Evolutionary conservation across 2,888 invertebrate genomes (phyloP).

Genomic region (Plusia festucae): DNA sequence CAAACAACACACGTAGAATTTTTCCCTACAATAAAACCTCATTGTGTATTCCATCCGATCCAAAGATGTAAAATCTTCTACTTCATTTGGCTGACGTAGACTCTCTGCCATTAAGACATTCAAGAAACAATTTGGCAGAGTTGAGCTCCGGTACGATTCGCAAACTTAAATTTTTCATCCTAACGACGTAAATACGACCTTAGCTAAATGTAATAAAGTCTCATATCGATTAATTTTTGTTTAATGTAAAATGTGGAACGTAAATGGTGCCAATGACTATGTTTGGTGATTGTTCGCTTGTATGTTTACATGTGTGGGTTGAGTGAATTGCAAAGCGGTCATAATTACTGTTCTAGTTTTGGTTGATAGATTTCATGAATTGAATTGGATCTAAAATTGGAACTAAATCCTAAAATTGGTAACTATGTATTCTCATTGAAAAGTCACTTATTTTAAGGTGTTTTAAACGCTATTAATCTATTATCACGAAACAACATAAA

Average conservation of each 20-base stretch:
- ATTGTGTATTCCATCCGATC: slow-evolving; percentile 59
- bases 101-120: slow-evolving; percentile 68
- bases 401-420: not conserved
- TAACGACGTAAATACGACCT: not conserved
- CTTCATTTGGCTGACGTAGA: slow-evolving; percentile 67
- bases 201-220: slow-evolving; percentile 13
- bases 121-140: slow-evolving; percentile 72
- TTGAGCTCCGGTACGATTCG: slow-evolving; percentile 46
- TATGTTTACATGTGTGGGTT: slow-evolving; percentile 54
- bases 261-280: slow-evolving; percentile 57
- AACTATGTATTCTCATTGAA: too few relatives aligned
- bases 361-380: slow-evolving; percentile 22
- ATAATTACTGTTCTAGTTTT: slow-evolving; percentile 39
- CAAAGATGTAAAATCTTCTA: slow-evolving; percentile 63
- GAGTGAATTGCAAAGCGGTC: slow-evolving; percentile 28
- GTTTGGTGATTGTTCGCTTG: slow-evolving; percentile 53
- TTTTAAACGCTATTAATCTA: too few relatives aligned
- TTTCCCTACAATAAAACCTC: slow-evolving; percentile 49
- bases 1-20: slow-evolving; percentile 49
- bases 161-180: slow-evolving; percentile 27
- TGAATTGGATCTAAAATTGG: slow-evolving; percentile 17
- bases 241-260: not conserved
- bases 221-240: slow-evolving; percentile 15
- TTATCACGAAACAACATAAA: too few relatives aligned
- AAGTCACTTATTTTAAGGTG: too few relatives aligned